Percentiles rank a stretch among this genome's conserved stretches.
These are phyloP conservation scores for Hippocampus comes DNA, from an alignment of 2,113 vertebrate genomes.

Conservation along the genomic window DNA sequence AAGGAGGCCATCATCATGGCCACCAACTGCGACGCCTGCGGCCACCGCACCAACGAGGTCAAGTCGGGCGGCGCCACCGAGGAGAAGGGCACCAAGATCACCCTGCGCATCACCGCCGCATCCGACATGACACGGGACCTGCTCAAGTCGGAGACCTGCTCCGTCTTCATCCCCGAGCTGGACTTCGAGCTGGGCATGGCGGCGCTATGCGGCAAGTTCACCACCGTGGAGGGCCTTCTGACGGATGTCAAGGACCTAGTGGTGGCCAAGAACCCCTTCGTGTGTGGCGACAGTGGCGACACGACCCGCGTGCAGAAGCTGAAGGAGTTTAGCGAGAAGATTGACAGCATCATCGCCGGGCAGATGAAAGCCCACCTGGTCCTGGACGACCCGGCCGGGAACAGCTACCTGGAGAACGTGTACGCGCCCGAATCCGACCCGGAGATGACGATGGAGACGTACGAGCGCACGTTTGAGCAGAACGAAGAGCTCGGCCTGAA, in stretches of 20 bases:
- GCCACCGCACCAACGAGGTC: constrained; percentile 89
- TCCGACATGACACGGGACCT: constrained; percentile 89
- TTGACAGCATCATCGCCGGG: constrained; percentile 79
- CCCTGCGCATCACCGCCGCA: constrained; percentile 78
- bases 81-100: constrained; percentile 81
- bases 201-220: constrained; percentile 89
- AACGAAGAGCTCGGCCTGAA: constrained; percentile 93
- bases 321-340: constrained; percentile 75
- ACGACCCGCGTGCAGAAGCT: constrained; percentile 71
- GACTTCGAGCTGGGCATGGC: constrained; percentile 96
- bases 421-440: constrained; percentile 91
- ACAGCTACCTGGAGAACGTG: constrained; percentile 93
- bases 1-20: constrained; percentile 98
- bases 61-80: constrained; percentile 93
- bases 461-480: constrained; percentile 83
- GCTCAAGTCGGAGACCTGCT: constrained; percentile 93
- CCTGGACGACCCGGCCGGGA: constrained; percentile 89
- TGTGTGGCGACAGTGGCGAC: constrained; percentile 80
- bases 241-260: constrained; percentile 86
- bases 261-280: constrained; percentile 87
- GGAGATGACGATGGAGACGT: constrained; percentile 80
- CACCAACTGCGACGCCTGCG: constrained; percentile 88
- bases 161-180: constrained; percentile 85
- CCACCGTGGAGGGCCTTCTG: constrained; percentile 90
- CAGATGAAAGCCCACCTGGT: constrained; percentile 72